Evolutionary conservation across 1,140 invertebrate species (phyloP), one percentile per base, ranked within the genome.

Genomic region (Epicauta chinensis): DNA sequence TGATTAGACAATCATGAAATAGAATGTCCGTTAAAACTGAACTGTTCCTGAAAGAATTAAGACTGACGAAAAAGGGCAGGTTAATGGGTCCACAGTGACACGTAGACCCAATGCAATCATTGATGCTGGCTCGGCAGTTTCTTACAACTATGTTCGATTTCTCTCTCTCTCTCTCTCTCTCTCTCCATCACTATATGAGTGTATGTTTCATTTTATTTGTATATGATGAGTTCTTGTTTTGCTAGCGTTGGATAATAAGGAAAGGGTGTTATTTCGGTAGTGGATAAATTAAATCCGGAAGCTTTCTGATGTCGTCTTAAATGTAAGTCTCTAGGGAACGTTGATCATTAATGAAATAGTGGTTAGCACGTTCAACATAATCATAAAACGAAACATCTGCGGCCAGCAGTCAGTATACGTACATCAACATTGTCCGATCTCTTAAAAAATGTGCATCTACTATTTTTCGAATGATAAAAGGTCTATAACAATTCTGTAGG

Each of bases 381-480:
- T 42, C 47, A 58, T 58, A 58, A 58, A 55, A 30, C 43, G 44
- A 37, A 47, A 36, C 47, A 58, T 58, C 52, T 46, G 48, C 56
- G 56, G 51, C 37, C 46, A 47, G 47, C 47, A 50, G 56, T 58
- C 56, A 58, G 56, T 51, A 54, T 44, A 44, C 45, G 38, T 51
- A 53, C 47, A 51, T 58, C 52, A 47, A 51, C 56, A 51, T 58
- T 46, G 51, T 30, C 56, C 52, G 56, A 35, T 12, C 3, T 34
- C 32, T 34, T 12, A 11, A 15, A 41, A 41, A 41, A 12, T 16
- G 23, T 31, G 48, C 46, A 39, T 38, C 45, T 32, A 34, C 32
- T 34, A 12, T 6, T 34, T 3, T 34, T 12, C 5, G 3, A 12
- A 34, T 4, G 32, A 7, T 12, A 15, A 41, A 17, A 12, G 4